These are phyloP conservation scores for Columba livia DNA, from an alignment of 2,113 vertebrate genomes.

Conservation along the genomic window DNA sequence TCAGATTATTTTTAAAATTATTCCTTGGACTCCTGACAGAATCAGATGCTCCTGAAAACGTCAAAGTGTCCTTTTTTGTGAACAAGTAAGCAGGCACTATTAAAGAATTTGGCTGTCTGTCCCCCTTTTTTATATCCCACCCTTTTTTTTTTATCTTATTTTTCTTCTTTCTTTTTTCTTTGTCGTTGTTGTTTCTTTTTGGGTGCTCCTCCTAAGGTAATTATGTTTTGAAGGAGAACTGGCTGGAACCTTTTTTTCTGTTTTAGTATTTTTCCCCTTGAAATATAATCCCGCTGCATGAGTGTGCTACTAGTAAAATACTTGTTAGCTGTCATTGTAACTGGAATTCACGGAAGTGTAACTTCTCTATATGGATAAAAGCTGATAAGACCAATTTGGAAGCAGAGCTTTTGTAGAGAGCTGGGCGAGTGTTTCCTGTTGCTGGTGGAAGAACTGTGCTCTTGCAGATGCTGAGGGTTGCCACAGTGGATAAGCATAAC, in stretches of 20 bases:
- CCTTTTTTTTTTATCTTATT: rapidly evolving
- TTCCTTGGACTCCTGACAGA: neutral
- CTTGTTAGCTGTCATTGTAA: neutral
- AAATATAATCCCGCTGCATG: neutral
- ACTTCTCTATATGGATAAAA: neutral
- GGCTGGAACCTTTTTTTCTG: neutral
- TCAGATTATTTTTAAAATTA: neutral
- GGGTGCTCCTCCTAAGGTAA: neutral
- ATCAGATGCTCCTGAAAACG: neutral
- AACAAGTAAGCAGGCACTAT: neutral
- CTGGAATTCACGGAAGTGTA: neutral
- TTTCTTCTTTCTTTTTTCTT: rapidly evolving
- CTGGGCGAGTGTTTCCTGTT: neutral
- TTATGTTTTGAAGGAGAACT: neutral
- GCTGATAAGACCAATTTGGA: neutral
- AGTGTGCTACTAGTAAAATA: neutral
- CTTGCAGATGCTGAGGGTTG: neutral
- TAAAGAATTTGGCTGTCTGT: neutral
- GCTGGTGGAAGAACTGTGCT: neutral
- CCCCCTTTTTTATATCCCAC: neutral
- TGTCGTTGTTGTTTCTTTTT: neutral
- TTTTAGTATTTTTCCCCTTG: neutral
- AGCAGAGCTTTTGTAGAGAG: neutral
- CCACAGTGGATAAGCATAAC: rapidly evolving
- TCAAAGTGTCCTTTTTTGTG: neutral